Evolutionary conservation across 2,888 invertebrate genomes (phyloP).

Genomic region (Arge pagana): DNA sequence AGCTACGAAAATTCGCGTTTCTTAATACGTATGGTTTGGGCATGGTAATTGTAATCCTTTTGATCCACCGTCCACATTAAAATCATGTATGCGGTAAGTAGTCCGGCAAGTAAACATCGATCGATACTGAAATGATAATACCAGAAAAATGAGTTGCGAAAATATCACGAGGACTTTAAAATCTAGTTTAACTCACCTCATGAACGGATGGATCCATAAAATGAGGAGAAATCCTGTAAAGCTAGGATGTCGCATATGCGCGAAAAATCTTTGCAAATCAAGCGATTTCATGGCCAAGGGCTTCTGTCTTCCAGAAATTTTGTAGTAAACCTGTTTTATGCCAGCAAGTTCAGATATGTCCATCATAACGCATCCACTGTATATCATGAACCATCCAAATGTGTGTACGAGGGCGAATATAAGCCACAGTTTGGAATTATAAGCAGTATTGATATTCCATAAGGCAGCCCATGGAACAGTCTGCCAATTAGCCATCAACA

Average conservation of each 20-base stretch:
- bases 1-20: slow-evolving; percentile 53
- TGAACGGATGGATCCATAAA: slow-evolving; percentile 65
- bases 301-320: slow-evolving; percentile 59
- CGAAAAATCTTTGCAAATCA: slow-evolving; percentile 61
- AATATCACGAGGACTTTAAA: too few relatives aligned
- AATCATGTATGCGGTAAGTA: slow-evolving; percentile 65
- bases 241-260: slow-evolving; percentile 68
- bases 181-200: slow-evolving; percentile 58
- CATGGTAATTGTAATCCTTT: slow-evolving; percentile 64
- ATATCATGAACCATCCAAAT: slow-evolving; percentile 64
- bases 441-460: slow-evolving; percentile 63
- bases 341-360: slow-evolving; percentile 67
- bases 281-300: slow-evolving; percentile 63
- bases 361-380: slow-evolving; percentile 66
- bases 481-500: slow-evolving; percentile 62
- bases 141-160: neutral
- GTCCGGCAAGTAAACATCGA: slow-evolving; percentile 60
- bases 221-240: slow-evolving; percentile 64
- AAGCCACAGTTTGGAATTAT: slow-evolving; percentile 58
- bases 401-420: slow-evolving; percentile 60
- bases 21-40: slow-evolving; percentile 60
- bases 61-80: slow-evolving; percentile 66
- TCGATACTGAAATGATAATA: slow-evolving; percentile 59
- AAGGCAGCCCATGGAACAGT: slow-evolving; percentile 58
- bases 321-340: slow-evolving; percentile 67